Evolutionary conservation across 2,888 invertebrate species (phyloP).

Genomic region (Torymus texanus): DNA sequence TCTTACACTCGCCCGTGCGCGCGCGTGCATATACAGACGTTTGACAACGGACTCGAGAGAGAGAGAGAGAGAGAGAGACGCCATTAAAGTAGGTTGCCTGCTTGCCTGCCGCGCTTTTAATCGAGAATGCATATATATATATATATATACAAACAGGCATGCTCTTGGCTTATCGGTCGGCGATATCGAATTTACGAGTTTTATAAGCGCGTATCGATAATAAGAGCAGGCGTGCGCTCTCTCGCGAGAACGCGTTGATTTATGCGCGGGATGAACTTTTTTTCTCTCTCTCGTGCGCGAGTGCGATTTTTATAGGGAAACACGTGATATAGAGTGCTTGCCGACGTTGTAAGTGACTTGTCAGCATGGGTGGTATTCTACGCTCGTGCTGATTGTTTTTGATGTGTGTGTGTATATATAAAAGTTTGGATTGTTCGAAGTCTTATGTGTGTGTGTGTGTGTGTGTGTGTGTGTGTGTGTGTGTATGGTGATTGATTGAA

Average conservation of each 20-base stretch:
- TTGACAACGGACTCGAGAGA: constrained; percentile 19
- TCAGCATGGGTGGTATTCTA: too few species aligned
- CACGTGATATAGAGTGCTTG: too few species aligned
- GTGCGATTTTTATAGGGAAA: too few species aligned
- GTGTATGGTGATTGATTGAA: too few species aligned
- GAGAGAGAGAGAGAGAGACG: constrained; percentile 2
- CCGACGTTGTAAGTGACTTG: too few species aligned
- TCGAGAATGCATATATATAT: constrained; percentile 16
- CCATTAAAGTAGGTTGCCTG: constrained; percentile 43
- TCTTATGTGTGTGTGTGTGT: too few species aligned
- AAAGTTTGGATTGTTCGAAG: too few species aligned
- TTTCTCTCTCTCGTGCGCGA: background rate
- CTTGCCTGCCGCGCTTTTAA: constrained; percentile 6
- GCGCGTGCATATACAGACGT: background rate
- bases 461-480: too few species aligned
- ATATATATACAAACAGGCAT: too few species aligned
- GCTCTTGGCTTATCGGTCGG: constrained; percentile 29
- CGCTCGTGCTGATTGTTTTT: too few species aligned
- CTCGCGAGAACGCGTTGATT: constrained; percentile 9
- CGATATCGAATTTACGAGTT: constrained; percentile 50
- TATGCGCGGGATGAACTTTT: constrained; percentile 5
- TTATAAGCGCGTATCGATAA: constrained; percentile 30
- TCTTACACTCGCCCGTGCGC: too few species aligned
- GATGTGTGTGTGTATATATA: too few species aligned
- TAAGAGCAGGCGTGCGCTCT: constrained; percentile 13